Conservation (phyloP, 1,140 invertebrate species). For the Sitobion miscanthi region DNA sequence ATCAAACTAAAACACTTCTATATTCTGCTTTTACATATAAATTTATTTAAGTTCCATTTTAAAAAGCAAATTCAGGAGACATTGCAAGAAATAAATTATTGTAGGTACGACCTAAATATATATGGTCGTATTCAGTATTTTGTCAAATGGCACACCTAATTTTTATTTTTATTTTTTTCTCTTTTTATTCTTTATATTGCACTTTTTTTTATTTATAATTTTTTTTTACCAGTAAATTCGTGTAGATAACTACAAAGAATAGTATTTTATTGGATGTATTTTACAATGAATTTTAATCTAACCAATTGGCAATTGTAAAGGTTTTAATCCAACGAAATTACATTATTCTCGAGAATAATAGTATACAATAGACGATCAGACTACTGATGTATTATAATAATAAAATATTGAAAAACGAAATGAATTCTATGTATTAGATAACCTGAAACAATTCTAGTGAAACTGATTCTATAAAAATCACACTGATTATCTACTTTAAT, state of each 20-base stretch:
- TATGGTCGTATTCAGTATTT: not conserved
- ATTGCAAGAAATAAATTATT: not conserved
- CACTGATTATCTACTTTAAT: not conserved
- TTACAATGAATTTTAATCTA: not conserved
- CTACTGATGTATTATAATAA: not conserved
- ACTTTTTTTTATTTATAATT: not conserved
- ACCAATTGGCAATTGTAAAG: rapidly evolving
- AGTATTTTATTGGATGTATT: not conserved
- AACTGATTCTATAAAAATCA: not conserved
- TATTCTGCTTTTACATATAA: not conserved
- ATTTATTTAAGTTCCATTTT: not conserved
- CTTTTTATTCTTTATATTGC: not conserved
- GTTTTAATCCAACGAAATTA: too few relatives aligned
- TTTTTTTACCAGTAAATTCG: not conserved
- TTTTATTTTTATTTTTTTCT: not conserved
- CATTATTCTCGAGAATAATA: too few relatives aligned
- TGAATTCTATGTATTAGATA: not conserved
- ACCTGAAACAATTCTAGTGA: not conserved
- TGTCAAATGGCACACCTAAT: not conserved
- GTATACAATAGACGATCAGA: not conserved
- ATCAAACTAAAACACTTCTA: not conserved
- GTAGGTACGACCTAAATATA: not conserved
- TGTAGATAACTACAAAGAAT: not conserved
- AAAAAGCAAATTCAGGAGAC: not conserved
- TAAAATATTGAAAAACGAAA: not conserved